These are phyloP conservation scores for Trematocara caparti DNA, from an alignment of 2,797 vertebrate genomes.

Conservation along the genomic window DNA sequence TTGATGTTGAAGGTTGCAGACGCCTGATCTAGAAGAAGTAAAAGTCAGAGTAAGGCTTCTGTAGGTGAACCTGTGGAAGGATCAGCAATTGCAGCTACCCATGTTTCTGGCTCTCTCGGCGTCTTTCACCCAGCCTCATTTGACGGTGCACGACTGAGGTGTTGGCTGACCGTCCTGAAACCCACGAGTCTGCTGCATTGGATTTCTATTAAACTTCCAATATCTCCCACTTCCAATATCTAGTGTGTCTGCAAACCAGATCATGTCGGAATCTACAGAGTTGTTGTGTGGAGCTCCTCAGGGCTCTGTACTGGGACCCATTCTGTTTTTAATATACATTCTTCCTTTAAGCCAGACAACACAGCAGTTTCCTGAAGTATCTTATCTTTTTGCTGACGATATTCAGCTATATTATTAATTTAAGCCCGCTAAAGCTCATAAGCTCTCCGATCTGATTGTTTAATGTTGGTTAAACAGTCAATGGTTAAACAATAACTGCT, in stretches of 20 bases:
- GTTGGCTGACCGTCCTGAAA: not conserved
- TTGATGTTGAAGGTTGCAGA: not conserved
- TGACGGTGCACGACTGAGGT: not conserved
- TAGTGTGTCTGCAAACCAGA: not conserved
- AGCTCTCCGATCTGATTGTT: no score
- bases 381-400: no score
- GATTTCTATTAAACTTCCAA: not conserved
- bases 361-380: no score
- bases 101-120: not conserved
- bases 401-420: no score
- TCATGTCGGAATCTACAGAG: not conserved
- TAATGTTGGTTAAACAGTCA: no score
- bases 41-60: not conserved
- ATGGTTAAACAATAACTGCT: no score
- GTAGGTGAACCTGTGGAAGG: not conserved
- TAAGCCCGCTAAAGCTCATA: no score
- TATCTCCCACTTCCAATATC: not conserved
- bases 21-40: not conserved
- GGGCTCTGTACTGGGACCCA: no score
- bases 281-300: not conserved
- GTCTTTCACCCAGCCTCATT: not conserved
- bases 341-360: no score
- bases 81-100: not conserved
- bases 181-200: not conserved
- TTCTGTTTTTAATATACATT: no score